Conservation (phyloP, 2,888 invertebrate species). For the Crematogaster levior region DNA sequence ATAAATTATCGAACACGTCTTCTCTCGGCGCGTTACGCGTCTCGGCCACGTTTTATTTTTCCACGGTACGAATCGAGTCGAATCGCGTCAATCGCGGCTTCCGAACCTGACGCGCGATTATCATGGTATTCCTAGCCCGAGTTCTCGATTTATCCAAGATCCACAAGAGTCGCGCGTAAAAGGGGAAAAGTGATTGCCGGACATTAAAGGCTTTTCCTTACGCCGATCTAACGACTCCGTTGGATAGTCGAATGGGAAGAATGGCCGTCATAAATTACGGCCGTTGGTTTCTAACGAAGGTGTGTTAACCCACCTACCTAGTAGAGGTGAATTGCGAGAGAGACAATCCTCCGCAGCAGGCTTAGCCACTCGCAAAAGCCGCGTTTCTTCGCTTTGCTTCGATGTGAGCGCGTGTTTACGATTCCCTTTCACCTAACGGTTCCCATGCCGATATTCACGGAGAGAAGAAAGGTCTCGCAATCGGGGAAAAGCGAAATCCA, state of each 20-base stretch:
- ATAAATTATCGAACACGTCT: conserved; percentile 16
- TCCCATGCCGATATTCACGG: conserved; percentile 68
- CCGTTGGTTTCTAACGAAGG: conserved; percentile 63
- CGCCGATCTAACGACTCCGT: conserved; percentile 33
- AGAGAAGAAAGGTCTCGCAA: conserved; percentile 69
- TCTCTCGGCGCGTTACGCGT: conserved; percentile 5
- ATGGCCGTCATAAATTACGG: conserved; percentile 66
- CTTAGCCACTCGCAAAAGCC: conserved; percentile 62
- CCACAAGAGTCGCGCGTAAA: conserved; percentile 31
- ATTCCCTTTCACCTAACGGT: conserved; percentile 77
- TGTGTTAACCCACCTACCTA: conserved; percentile 64
- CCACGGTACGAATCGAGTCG: background rate
- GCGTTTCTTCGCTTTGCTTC: conserved; percentile 71
- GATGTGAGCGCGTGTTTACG: conserved; percentile 54
- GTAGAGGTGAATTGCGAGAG: conserved; percentile 68
- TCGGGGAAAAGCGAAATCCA: conserved; percentile 49
- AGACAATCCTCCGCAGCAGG: conserved; percentile 62
- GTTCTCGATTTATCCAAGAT: conserved; percentile 1
- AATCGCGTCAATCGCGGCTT: background rate
- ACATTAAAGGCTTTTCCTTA: conserved; percentile 32
- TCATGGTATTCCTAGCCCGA: background rate
- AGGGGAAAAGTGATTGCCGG: background rate
- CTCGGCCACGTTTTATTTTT: conserved; percentile 16
- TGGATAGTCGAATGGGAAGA: conserved; percentile 44
- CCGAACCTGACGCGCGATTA: background rate